These are phyloP conservation scores for Lophius piscatorius DNA, from an alignment of 2,113 vertebrate genomes.

Conservation along the genomic window DNA sequence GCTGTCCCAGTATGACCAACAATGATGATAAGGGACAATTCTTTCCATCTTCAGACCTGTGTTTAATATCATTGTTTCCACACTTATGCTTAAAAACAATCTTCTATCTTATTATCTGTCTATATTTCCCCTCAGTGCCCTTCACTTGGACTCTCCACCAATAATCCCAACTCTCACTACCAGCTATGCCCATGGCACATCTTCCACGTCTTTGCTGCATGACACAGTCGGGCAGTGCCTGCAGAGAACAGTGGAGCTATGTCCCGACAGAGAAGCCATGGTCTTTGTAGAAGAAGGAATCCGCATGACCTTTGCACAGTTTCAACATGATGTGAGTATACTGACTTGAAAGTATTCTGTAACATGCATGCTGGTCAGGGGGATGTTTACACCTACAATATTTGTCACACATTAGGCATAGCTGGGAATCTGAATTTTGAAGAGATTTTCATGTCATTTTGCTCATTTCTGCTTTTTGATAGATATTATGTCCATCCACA, in stretches of 20 bases:
- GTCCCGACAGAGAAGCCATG: conserved; percentile 83
- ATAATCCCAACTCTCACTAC: conserved; percentile 66
- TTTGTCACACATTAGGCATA: too few species aligned
- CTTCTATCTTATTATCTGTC: not conserved
- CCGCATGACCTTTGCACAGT: conserved; percentile 86
- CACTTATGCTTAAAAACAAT: too few species aligned
- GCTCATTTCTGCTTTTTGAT: too few species aligned
- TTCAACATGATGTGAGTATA: conserved; percentile 87
- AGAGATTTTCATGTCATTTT: too few species aligned
- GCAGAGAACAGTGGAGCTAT: conserved; percentile 65
- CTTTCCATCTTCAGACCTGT: too few species aligned
- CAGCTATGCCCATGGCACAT: conserved; percentile 86
- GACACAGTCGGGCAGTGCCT: conserved; percentile 82
- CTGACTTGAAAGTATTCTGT: too few species aligned
- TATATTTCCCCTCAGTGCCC: conserved; percentile 58
- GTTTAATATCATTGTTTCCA: not conserved
- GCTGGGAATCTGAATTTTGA: too few species aligned
- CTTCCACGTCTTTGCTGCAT: conserved; percentile 56
- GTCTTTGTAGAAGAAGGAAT: conserved; percentile 78
- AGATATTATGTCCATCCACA: too few species aligned
- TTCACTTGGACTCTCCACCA: conserved; percentile 69
- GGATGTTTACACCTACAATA: too few species aligned
- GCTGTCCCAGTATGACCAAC: too few species aligned
- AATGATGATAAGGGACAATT: too few species aligned
- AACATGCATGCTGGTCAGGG: too few species aligned